A percentile compares a stretch with the other conserved stretches of the same genome.
These are phyloP conservation scores for Podarcis siculus DNA, from an alignment of 2,797 vertebrate genomes.

Conservation along the genomic window DNA sequence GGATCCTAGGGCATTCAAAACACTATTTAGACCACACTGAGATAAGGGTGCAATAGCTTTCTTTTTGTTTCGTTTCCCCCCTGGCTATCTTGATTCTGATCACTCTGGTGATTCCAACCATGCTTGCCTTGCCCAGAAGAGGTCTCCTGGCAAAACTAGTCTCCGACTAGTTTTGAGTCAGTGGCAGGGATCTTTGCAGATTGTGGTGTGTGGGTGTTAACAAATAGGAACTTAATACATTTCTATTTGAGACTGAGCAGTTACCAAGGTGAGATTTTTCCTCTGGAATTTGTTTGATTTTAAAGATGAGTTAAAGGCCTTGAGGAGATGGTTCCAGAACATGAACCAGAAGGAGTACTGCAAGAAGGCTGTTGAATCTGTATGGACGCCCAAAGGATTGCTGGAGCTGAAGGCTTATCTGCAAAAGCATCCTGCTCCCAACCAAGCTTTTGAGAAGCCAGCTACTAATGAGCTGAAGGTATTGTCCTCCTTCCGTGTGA, in stretches of 20 bases:
- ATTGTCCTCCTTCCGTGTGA: not conserved
- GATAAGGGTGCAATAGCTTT: not conserved
- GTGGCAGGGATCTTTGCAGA: no score
- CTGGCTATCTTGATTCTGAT: not conserved
- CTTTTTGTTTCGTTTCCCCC: not conserved
- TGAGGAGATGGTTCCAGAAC: constrained; percentile 86
- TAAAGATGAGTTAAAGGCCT: constrained; percentile 77
- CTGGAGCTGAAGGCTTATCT: constrained; percentile 83
- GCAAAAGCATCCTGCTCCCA: constrained; percentile 84
- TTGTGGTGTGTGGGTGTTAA: not conserved
- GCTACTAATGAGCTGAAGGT: constrained; percentile 86
- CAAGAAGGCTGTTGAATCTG: constrained; percentile 77
- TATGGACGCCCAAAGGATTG: constrained; percentile 80
- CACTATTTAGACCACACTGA: not conserved
- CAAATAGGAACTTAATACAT: not conserved
- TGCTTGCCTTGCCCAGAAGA: not conserved
- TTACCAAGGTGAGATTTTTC: rapidly evolving
- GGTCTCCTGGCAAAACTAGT: no score
- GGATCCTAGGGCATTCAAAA: not conserved
- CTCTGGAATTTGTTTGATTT: rapidly evolving
- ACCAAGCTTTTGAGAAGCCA: constrained; percentile 59
- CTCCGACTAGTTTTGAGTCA: no score
- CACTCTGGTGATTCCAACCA: not conserved
- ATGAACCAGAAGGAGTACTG: constrained; percentile 80
- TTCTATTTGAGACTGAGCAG: not conserved